phyloP scores from a whole-genome alignment of 2,888 invertebrate species.

The Chloromyia formosa region DNA sequence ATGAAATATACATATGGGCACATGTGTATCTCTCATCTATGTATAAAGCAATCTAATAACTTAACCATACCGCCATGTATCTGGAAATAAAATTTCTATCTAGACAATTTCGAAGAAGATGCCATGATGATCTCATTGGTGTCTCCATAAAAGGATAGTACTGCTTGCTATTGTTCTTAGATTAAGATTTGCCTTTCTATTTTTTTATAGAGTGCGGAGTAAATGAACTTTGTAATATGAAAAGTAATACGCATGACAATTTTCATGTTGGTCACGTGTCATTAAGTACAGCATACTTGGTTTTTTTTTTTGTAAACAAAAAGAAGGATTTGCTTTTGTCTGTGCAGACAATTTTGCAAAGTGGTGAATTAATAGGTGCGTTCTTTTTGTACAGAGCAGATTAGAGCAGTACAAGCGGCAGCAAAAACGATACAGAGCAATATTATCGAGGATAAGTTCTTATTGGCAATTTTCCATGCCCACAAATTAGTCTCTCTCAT shows the following conservation, averaged over 20 bases:
- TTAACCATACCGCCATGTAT: background rate
- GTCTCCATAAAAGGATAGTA: conserved; percentile 4
- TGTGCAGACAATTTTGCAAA: too few relatives aligned
- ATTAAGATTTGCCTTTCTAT: background rate
- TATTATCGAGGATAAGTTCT: too few relatives aligned
- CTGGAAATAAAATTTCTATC: background rate
- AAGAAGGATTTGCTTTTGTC: too few relatives aligned
- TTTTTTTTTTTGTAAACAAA: too few relatives aligned
- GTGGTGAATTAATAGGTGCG: too few relatives aligned
- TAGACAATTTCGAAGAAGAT: background rate
- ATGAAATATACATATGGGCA: background rate
- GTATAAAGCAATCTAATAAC: background rate
- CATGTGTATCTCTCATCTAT: background rate
- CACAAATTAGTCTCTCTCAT: too few relatives aligned
- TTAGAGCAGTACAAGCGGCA: too few relatives aligned
- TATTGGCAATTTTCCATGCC: too few relatives aligned
- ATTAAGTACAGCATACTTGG: background rate
- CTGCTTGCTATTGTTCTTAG: background rate
- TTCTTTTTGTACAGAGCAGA: too few relatives aligned
- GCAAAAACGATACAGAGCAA: too few relatives aligned
- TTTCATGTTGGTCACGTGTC: background rate
- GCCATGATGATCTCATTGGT: background rate
- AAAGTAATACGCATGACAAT: background rate
- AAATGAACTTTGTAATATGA: conserved; percentile 10
- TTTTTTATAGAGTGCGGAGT: background rate